Conservation (phyloP, 2,113 vertebrate genomes). For the Blennius ocellaris region DNA sequence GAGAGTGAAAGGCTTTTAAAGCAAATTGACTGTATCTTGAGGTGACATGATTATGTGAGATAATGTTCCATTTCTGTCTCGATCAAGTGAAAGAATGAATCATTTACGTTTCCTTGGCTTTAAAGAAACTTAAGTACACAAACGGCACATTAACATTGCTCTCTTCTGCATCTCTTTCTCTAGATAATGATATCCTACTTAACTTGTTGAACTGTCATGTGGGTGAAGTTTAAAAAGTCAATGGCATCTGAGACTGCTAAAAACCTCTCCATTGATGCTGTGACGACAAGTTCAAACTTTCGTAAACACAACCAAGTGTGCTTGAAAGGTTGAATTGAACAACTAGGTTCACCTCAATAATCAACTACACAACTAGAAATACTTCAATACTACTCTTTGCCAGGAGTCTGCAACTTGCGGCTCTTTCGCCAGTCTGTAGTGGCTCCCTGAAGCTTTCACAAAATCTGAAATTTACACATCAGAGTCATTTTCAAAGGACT, state of each 20-base stretch:
- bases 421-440: no score
- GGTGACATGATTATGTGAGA: constrained; percentile 47
- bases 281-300: neutral
- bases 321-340: no score
- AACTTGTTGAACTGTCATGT: constrained; percentile 19
- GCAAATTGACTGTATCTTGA: constrained; percentile 32
- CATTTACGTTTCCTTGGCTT: constrained; percentile 38
- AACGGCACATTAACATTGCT: constrained; percentile 32
- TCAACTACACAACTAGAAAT: no score
- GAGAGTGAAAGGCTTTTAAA: constrained; percentile 4
- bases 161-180: constrained; percentile 8
- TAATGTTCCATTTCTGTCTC: constrained; percentile 36
- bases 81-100: constrained; percentile 48
- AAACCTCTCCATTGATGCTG: neutral
- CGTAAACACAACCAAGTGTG: neutral
- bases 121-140: constrained; percentile 34
- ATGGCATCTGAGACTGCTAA: neutral
- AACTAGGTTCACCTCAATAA: no score
- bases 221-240: constrained; percentile 14
- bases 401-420: no score
- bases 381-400: no score
- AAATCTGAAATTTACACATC: no score
- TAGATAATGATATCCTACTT: constrained; percentile 13
- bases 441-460: no score
- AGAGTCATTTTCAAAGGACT: no score